Evolutionary conservation across 2,888 invertebrate genomes (phyloP).

Genomic region (Celastrina argiolus): DNA sequence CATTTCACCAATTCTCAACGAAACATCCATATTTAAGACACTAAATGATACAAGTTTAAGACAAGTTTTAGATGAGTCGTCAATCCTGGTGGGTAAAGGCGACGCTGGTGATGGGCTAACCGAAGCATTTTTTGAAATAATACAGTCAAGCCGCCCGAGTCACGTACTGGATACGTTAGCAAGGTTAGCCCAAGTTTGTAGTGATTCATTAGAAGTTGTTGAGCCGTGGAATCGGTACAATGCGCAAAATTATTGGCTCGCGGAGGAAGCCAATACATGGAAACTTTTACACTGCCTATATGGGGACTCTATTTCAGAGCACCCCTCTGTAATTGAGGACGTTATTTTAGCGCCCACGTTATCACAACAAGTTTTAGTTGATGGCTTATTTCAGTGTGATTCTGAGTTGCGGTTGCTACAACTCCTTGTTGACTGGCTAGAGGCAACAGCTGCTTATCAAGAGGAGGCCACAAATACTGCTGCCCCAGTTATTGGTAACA

Average conservation of each 20-base stretch:
- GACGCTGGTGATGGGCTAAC: conserved; percentile 55
- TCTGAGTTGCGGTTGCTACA: conserved; percentile 83
- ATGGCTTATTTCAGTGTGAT: conserved; percentile 66
- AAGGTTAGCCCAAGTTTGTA: conserved; percentile 81
- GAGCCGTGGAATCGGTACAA: conserved; percentile 73
- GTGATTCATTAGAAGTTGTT: conserved; percentile 76
- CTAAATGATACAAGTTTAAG: conserved; percentile 67
- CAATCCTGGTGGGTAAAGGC: conserved; percentile 51
- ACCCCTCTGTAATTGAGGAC: conserved; percentile 72
- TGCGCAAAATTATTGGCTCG: conserved; percentile 78
- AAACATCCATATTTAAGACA: conserved; percentile 67
- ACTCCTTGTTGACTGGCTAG: conserved; percentile 94
- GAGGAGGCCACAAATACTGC: conserved; percentile 77
- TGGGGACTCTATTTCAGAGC: conserved; percentile 84
- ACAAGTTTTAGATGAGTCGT: conserved; percentile 66
- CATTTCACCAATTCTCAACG: conserved; percentile 66
- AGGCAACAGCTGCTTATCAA: conserved; percentile 89
- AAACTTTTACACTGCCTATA: conserved; percentile 88
- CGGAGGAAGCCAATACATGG: conserved; percentile 94
- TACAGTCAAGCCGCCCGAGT: conserved; percentile 61
- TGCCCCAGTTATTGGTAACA: conserved; percentile 69
- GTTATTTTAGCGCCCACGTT: conserved; percentile 59
- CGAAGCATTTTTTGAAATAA: conserved; percentile 70
- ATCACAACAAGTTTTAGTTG: conserved; percentile 61
- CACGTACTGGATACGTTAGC: conserved; percentile 80